Base-by-base conservation (phyloP, 1,140 invertebrate species). In the Listronotus bonariensis region DNA sequence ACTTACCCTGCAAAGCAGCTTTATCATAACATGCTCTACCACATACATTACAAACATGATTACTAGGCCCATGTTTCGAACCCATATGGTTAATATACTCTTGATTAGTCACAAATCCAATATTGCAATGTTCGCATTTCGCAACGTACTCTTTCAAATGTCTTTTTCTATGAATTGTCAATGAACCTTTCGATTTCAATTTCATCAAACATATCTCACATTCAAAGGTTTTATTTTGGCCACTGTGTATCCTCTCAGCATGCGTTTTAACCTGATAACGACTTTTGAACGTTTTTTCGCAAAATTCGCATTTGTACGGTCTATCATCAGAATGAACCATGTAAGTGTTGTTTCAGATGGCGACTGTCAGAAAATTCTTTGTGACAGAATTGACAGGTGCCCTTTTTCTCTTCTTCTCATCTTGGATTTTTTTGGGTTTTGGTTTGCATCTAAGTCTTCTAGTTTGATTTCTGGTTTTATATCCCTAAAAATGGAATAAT, bases 131-230 rank as follows among this genome's bases (percentile, higher is more conserved):
- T 42, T 73, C 60, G 41, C 76, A 77, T 56, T 68, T 59, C 11
- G 67, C 68, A n/a, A 72, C 67, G 41, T 68, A 76, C 61, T 87
- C 82, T 20, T 83, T 83, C 14, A 83, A 81, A 61, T 87, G 84
- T 14, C 85, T 84, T 34, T 84, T 79, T 7, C 83, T 77, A 71
- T 92, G 89, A n/a, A 83, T 84, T 1, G 84, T 84, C 57, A 90
- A 78, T 58, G 89, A 82, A 2, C 86, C 84, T 18, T 86, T 82
- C 0, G 89, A 82, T 8, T 85, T 88, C 70, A 93, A 92, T 1
- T 84, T 82, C 61, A 87, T 87, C 0, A 67, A 62, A 49, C 78
- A 79, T 31, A 76, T 48, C 15, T 77, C 71, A 53, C 78, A 79
- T 43, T 71, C 61, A 59, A 71, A 77, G 6, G 74, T 71, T 3